phyloP scores from a whole-genome alignment of 2,113 vertebrate species.

The Grantiella picta region DNA sequence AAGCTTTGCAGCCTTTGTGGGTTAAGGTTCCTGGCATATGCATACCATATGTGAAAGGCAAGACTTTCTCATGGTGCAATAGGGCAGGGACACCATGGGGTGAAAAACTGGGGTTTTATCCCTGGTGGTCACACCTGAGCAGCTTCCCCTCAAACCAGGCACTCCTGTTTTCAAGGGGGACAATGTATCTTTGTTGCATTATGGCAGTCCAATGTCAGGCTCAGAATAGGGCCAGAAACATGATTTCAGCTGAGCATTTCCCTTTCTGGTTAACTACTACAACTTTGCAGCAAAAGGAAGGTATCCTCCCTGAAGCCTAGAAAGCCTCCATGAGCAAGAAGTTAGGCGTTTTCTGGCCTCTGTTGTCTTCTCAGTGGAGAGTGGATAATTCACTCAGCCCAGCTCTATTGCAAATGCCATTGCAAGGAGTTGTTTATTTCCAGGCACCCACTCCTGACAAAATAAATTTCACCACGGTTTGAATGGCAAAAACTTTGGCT shows the following conservation, averaged over 20 bases:
- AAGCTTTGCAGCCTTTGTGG: not conserved
- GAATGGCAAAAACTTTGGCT: not conserved
- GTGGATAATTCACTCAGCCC: not conserved
- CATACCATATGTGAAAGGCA: not conserved
- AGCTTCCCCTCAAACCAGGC: not conserved
- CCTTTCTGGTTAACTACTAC: not conserved
- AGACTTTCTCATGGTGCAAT: not conserved
- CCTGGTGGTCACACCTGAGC: too few relatives aligned
- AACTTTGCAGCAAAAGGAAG: not conserved
- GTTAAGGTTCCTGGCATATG: not conserved
- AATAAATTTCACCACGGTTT: not conserved
- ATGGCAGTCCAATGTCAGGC: not conserved
- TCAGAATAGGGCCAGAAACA: not conserved
- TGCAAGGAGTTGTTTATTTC: not conserved
- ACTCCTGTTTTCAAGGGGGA: not conserved
- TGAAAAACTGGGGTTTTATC: not conserved
- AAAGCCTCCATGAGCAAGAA: not conserved
- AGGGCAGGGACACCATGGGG: accelerated
- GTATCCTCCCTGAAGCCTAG: not conserved
- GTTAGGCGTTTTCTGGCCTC: not conserved
- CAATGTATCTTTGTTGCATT: not conserved
- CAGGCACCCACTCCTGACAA: not conserved
- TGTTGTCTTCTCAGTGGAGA: not conserved
- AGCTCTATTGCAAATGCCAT: not conserved
- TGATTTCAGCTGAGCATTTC: not conserved